Evolutionary conservation across 2,113 vertebrate species (phyloP), one percentile per base, ranked within the genome.

Genomic region (Sebastes schlegelii): DNA sequence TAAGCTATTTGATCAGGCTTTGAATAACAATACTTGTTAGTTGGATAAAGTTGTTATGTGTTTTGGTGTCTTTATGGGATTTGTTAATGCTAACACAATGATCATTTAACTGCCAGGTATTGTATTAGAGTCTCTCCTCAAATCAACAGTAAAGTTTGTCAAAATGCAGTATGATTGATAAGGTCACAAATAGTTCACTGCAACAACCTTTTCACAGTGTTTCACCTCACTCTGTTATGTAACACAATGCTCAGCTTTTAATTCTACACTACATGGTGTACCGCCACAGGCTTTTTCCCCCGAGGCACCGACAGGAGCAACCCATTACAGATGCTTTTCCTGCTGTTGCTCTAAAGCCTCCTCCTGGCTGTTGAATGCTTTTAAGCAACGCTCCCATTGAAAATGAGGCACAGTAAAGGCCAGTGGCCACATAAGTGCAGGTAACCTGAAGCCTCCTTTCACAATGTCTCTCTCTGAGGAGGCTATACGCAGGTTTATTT

Each of bases 321-420:
- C 43, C 76, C 77, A 83, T 84, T 91, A 72, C 46, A 67, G 75
- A 5, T 21, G 7, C 40, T 72, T 80, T 82, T 43, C 63, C 62
- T 57, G 49, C 54, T 74, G 63, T 69, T 12, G 40, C n/a, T 0
- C 49, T 54, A 10, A 79, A 90, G 51, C 76, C 68, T 77, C 79
- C n/a, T 34, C 65, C 62, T 77, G 34, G 57, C 75, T 78, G n/a
- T 21, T 68, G 72, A 75, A 79, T 78, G 88, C 78, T 76, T 87
- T 91, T 84, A 89, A 82, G 80, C 71, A 26, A 26, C 8, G 16
- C 49, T 52, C 60, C 79, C 77, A 55, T 14, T 73, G 52, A 84
- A 65, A 89, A 87, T 81, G 57, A 89, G 76, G 57, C 65, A 77
- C 69, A 83, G 74, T 68, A 77, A 76, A 87, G 26, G 61, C 55